Conservation (phyloP, 1,140 invertebrate species). For the Alviniconcha marisindica region DNA sequence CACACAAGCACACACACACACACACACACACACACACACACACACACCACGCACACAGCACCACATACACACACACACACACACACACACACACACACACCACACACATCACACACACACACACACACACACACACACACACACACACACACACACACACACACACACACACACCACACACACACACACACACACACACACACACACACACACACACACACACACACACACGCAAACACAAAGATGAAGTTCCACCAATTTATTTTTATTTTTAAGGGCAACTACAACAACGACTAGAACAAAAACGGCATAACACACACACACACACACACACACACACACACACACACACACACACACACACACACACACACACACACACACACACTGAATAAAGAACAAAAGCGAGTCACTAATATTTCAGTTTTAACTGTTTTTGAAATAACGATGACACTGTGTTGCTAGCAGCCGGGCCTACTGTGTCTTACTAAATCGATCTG, state of each 20-base stretch:
- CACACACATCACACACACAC: slow-evolving; percentile 18
- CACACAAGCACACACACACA: background rate
- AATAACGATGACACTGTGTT: too few species aligned
- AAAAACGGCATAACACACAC: background rate
- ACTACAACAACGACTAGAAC: too few species aligned
- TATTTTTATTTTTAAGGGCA: too few species aligned
- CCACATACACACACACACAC: slow-evolving; percentile 21
- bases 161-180: background rate
- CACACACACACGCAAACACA: background rate
- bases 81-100: background rate
- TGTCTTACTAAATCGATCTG: too few species aligned
- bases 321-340: slow-evolving; percentile 8
- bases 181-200: slow-evolving; percentile 10
- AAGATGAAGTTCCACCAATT: background rate
- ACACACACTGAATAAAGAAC: background rate
- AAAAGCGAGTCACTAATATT: too few species aligned
- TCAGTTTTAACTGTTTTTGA: too few species aligned
- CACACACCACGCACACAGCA: too few species aligned
- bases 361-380: slow-evolving; percentile 1
- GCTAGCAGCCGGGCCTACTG: too few species aligned
- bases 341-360: background rate
- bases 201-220: slow-evolving; percentile 11
- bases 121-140: slow-evolving; percentile 20
- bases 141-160: background rate
- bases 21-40: background rate